A percentile compares a stretch with the other conserved stretches of the same genome.
phyloP scores from a whole-genome alignment of 1,140 invertebrate species.

The Drosophila jambulina region DNA sequence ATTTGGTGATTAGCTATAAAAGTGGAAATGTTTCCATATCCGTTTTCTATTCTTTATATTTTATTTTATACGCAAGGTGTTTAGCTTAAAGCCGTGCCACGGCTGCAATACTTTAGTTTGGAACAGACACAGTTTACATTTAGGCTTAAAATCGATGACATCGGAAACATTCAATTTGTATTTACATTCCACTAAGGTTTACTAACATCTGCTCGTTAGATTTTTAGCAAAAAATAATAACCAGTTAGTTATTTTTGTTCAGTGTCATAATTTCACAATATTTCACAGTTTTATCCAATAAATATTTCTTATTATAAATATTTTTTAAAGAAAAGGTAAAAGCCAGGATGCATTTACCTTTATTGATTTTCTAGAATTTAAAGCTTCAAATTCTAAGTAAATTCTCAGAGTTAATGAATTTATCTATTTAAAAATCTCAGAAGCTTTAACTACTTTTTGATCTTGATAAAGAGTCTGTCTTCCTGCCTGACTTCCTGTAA shows the following conservation, averaged over 20 bases:
- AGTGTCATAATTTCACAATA: neutral
- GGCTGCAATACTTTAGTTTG: slow-evolving; percentile 72
- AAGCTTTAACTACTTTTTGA: slow-evolving; percentile 18
- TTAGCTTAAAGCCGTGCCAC: slow-evolving; percentile 72
- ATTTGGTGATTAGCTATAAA: slow-evolving; percentile 34
- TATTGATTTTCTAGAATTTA: neutral
- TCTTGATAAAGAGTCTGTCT: slow-evolving; percentile 13
- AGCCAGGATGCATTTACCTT: neutral
- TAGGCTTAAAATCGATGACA: slow-evolving; percentile 36
- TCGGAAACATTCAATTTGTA: slow-evolving; percentile 52
- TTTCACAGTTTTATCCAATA: neutral
- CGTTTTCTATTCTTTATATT: neutral
- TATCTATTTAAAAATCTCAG: neutral
- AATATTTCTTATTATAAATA: neutral
- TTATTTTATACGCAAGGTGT: slow-evolving; percentile 15
- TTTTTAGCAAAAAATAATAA: neutral
- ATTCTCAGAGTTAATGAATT: neutral
- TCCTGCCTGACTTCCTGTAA: slow-evolving; percentile 63
- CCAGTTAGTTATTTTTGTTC: neutral
- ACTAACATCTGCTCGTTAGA: neutral
- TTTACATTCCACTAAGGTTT: slow-evolving; percentile 25
- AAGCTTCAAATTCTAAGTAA: neutral
- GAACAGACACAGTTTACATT: slow-evolving; percentile 45
- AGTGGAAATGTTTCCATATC: neutral
- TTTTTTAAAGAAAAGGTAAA: neutral